phyloP scores from a whole-genome alignment of 2,888 invertebrate species.

The Buathra laborator region DNA sequence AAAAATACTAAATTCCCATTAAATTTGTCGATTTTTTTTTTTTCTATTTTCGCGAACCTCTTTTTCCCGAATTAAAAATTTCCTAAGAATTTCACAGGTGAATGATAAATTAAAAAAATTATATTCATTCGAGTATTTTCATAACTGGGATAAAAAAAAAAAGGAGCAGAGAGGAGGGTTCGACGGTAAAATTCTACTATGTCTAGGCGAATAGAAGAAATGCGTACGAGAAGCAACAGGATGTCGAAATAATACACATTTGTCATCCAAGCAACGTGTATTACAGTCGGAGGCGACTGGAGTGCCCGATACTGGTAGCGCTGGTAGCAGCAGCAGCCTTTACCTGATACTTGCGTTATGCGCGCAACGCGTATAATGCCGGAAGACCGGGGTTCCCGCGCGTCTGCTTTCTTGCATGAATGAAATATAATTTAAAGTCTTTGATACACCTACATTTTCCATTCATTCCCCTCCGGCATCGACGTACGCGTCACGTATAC shows the following conservation, averaged over 20 bases:
- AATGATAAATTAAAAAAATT: not conserved
- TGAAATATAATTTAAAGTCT: constrained; percentile 80
- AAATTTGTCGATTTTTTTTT: too few species aligned
- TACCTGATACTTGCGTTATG: constrained; percentile 44
- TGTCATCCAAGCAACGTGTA: constrained; percentile 67
- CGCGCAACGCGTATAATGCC: constrained; percentile 64
- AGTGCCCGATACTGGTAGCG: constrained; percentile 22
- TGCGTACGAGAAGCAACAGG: constrained; percentile 77
- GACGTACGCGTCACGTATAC: constrained; percentile 62
- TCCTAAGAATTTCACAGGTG: too few species aligned
- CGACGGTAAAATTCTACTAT: constrained; percentile 44
- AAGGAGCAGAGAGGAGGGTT: not conserved
- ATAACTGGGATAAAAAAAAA: constrained; percentile 3
- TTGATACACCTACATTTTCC: constrained; percentile 77
- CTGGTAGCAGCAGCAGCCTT: constrained; percentile 3
- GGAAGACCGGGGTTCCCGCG: constrained; percentile 72
- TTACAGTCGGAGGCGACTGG: constrained; percentile 60
- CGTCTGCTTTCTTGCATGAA: constrained; percentile 82
- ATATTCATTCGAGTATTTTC: not conserved
- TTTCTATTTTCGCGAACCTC: too few species aligned
- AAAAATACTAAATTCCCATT: constrained; percentile 11
- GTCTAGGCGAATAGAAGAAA: constrained; percentile 71
- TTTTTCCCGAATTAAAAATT: too few species aligned
- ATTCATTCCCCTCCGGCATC: constrained; percentile 77
- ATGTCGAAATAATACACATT: constrained; percentile 82